Evolutionary conservation across 2,888 invertebrate species (phyloP).

Genomic region (Amblyjoppa proteus): DNA sequence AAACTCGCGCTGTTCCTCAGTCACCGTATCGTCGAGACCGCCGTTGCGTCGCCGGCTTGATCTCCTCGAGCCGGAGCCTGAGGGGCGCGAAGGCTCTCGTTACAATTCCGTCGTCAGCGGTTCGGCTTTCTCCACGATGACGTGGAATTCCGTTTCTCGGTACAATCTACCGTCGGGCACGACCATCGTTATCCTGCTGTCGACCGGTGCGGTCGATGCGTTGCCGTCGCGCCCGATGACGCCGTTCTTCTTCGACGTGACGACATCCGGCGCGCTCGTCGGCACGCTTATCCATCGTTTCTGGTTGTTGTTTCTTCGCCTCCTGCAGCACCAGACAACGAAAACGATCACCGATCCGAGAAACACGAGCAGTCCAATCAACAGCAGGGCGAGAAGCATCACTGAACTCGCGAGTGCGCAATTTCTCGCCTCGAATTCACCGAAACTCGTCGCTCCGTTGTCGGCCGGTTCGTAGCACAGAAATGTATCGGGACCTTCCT

Average conservation of each 20-base stretch:
- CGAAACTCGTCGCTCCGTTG: conserved; percentile 74
- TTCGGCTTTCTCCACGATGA: conserved; percentile 94
- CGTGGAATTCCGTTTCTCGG: conserved; percentile 94
- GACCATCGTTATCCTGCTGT: conserved; percentile 86
- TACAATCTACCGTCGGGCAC: conserved; percentile 94
- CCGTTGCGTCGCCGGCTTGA: conserved; percentile 68
- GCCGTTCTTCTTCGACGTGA: conserved; percentile 85
- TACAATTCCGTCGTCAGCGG: conserved; percentile 92
- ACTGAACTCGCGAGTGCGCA: conserved; percentile 80
- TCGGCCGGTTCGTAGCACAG: conserved; percentile 75
- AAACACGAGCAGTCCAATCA: conserved; percentile 72
- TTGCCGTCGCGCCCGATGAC: conserved; percentile 85
- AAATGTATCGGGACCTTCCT: conserved; percentile 79
- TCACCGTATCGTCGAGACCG: conserved; percentile 55
- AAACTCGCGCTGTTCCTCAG: conserved; percentile 67
- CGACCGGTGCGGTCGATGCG: conserved; percentile 75
- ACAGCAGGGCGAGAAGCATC: conserved; percentile 75
- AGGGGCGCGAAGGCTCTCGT: conserved; percentile 80
- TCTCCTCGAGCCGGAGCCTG: conserved; percentile 71
- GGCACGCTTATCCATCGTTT: conserved; percentile 83
- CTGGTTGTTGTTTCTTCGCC: conserved; percentile 82
- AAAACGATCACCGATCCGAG: conserved; percentile 73
- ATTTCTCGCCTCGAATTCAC: conserved; percentile 78
- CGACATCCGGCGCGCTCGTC: conserved; percentile 81
- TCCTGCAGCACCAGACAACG: conserved; percentile 81